These are phyloP conservation scores for Andrena chrysosceles DNA, from an alignment of 2,888 invertebrate genomes.

Conservation along the genomic window DNA sequence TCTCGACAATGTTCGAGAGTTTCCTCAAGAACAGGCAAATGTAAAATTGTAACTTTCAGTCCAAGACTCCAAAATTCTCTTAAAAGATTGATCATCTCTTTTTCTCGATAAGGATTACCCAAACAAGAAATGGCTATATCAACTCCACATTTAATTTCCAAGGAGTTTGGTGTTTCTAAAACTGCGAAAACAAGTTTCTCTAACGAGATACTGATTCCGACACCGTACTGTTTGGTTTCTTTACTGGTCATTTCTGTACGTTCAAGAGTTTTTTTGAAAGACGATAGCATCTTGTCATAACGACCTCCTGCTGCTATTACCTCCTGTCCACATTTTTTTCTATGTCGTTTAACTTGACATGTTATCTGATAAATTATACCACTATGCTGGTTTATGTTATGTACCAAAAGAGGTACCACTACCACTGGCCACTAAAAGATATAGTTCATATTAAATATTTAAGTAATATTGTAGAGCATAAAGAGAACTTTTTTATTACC, in stretches of 20 bases:
- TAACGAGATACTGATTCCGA: conserved; percentile 94
- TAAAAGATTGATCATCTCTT: conserved; percentile 86
- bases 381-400: conserved; percentile 88
- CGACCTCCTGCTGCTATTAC: conserved; percentile 96
- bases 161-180: conserved; percentile 85
- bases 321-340: conserved; percentile 87
- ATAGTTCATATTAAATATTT: background rate
- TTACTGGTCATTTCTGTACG: conserved; percentile 80
- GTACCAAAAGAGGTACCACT: conserved; percentile 87
- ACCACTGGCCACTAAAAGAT: conserved; percentile 86
- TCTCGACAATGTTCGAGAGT: conserved; percentile 84
- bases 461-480: too few relatives aligned
- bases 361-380: conserved; percentile 90
- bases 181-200: conserved; percentile 91
- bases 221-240: conserved; percentile 87
- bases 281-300: conserved; percentile 93
- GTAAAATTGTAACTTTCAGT: conserved; percentile 88
- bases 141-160: conserved; percentile 85
- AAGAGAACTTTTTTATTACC: background rate
- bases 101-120: conserved; percentile 87
- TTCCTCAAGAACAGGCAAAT: conserved; percentile 88
- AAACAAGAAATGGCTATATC: conserved; percentile 90
- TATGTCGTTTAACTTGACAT: conserved; percentile 86
- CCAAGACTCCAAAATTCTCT: conserved; percentile 91
- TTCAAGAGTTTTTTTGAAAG: conserved; percentile 88